A percentile compares a stretch with the other conserved stretches of the same genome.
Evolutionary conservation across 2,113 vertebrate genomes (phyloP).

Genomic region (Polypterus bichir): DNA sequence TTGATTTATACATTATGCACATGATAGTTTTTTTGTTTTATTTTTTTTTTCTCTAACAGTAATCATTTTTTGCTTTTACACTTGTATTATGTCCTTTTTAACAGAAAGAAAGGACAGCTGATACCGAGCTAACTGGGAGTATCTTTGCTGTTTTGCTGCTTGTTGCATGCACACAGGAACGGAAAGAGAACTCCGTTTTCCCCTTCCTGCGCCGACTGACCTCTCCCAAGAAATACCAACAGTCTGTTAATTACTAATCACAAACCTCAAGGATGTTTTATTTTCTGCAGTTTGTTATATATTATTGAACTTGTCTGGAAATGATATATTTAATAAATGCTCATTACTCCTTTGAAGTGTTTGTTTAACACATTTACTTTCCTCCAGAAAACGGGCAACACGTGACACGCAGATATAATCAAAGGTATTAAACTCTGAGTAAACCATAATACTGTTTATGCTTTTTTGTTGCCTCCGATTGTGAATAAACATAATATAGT

Average conservation of each 20-base stretch:
- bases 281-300: neutral
- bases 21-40: neutral
- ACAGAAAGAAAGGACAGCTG: conserved; percentile 63
- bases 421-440: too few relatives aligned
- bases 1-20: too few relatives aligned
- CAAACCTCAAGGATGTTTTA: conserved; percentile 40
- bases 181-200: conserved; percentile 66
- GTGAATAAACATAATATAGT: too few relatives aligned
- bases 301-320: neutral
- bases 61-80: conserved; percentile 55
- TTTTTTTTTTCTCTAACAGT: conserved; percentile 23
- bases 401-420: too few relatives aligned
- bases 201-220: conserved; percentile 67
- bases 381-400: too few relatives aligned
- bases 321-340: neutral
- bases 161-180: conserved; percentile 94
- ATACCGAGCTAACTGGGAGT: conserved; percentile 70
- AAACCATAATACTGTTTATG: too few relatives aligned
- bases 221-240: conserved; percentile 72
- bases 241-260: conserved; percentile 70
- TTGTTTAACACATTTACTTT: too few relatives aligned
- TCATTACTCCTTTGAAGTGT: too few relatives aligned
- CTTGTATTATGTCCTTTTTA: conserved; percentile 64
- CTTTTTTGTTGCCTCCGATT: too few relatives aligned
- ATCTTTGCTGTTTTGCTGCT: conserved; percentile 80